Percentiles rank a stretch among this genome's conserved stretches.
Evolutionary conservation across 2,888 invertebrate species (phyloP).

Genomic region (Drosophila atroscutellata): DNA sequence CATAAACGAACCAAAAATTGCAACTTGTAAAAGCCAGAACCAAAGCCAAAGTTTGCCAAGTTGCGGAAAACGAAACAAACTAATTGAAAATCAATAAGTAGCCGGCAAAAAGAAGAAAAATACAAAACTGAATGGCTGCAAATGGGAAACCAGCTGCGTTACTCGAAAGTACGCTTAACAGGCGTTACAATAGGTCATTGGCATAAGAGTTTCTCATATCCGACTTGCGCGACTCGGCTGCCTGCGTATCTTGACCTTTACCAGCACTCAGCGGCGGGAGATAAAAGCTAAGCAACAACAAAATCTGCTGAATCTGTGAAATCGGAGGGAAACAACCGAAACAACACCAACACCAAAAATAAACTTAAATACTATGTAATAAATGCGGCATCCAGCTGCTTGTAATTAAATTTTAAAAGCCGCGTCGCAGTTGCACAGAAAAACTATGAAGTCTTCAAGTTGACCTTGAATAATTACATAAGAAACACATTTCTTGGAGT

Average conservation of each 20-base stretch:
- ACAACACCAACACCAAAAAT: background rate
- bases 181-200: slow-evolving; percentile 43
- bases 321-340: background rate
- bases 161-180: slow-evolving; percentile 6
- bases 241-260: slow-evolving; percentile 24
- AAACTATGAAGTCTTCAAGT: slow-evolving; percentile 5
- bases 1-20: slow-evolving; percentile 42
- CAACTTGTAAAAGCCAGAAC: slow-evolving; percentile 50
- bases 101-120: slow-evolving; percentile 26
- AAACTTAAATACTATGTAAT: slow-evolving; percentile 6
- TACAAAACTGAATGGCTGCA: slow-evolving; percentile 54
- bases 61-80: slow-evolving; percentile 58
- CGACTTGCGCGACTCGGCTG: background rate
- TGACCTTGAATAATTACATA: slow-evolving; percentile 20
- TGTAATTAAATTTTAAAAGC: slow-evolving; percentile 3
- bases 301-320: slow-evolving; percentile 2
- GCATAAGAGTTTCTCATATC: slow-evolving; percentile 7
- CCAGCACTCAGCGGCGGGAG: background rate
- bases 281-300: slow-evolving; percentile 4
- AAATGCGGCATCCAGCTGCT: slow-evolving; percentile 23
- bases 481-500: background rate
- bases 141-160: slow-evolving; percentile 41
- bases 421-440: slow-evolving; percentile 1
- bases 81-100: slow-evolving; percentile 78
- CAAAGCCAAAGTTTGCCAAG: slow-evolving; percentile 48